Percentiles rank a stretch among this genome's conserved stretches.
phyloP scores from a whole-genome alignment of 2,113 vertebrate species.

The Cyanistes caeruleus region DNA sequence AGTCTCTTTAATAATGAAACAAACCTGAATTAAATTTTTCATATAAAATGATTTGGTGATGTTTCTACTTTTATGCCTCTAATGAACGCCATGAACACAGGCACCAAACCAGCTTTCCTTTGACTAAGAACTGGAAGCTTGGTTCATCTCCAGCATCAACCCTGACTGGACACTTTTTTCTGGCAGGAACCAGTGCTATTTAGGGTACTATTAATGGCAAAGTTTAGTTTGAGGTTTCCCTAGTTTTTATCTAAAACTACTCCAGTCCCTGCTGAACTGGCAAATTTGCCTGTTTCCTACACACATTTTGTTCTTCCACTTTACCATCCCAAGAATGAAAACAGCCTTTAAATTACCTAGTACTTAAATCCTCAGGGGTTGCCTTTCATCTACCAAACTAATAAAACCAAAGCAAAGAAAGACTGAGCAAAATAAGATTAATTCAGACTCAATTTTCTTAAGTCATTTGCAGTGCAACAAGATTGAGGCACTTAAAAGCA shows the following conservation, averaged over 20 bases:
- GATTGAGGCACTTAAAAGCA: neutral
- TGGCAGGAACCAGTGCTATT: neutral
- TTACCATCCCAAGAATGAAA: neutral
- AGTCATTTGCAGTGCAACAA: neutral
- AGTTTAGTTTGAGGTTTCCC: neutral
- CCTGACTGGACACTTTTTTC: neutral
- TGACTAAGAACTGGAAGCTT: neutral
- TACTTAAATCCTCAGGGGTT: neutral
- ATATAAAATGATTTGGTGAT: neutral
- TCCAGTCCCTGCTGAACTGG: neutral
- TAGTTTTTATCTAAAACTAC: neutral
- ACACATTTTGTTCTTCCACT: neutral
- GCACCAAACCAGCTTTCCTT: neutral
- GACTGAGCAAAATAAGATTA: neutral
- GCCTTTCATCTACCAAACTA: neutral
- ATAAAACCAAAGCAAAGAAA: constrained; percentile 2
- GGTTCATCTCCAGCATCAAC: neutral
- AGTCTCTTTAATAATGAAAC: neutral
- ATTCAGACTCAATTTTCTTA: constrained; percentile 6
- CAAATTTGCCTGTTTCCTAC: neutral
- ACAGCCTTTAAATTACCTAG: neutral
- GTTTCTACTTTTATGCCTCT: neutral
- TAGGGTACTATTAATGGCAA: neutral
- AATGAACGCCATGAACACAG: neutral
- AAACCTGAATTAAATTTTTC: neutral